Evolutionary conservation across 2,888 invertebrate genomes (phyloP).

Genomic region (Iselma pallidipennis): DNA sequence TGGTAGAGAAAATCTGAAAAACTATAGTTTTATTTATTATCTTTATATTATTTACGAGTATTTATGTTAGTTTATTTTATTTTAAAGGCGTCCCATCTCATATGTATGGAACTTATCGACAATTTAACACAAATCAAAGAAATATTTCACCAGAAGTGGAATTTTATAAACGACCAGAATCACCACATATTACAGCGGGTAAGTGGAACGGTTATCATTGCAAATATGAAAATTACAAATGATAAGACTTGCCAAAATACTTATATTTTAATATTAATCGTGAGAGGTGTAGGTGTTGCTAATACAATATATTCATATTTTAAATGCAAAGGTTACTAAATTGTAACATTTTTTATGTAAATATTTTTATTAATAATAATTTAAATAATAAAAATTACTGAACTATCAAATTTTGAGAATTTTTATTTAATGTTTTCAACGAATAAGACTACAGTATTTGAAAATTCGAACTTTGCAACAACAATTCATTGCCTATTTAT

Average conservation of each 20-base stretch:
- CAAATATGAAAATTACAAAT: slow-evolving; percentile 35
- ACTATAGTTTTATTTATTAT: no score
- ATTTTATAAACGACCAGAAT: slow-evolving; percentile 46
- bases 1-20: no score
- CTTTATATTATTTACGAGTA: neutral
- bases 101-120: slow-evolving; percentile 58
- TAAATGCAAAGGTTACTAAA: neutral
- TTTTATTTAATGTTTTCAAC: neutral
- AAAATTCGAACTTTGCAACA: neutral
- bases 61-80: neutral
- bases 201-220: slow-evolving; percentile 47
- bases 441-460: neutral
- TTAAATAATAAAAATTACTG: neutral
- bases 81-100: slow-evolving; percentile 56
- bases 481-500: neutral
- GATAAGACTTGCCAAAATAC: slow-evolving; percentile 18
- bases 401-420: neutral
- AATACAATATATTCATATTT: neutral
- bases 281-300: neutral
- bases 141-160: slow-evolving; percentile 44
- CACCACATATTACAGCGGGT: slow-evolving; percentile 41
- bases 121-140: slow-evolving; percentile 49
- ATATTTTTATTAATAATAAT: neutral
- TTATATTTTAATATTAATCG: neutral
- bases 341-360: neutral